These are phyloP conservation scores for Fukomys damarensis DNA, from an alignment of 2,113 vertebrate species.

Conservation along the genomic window DNA sequence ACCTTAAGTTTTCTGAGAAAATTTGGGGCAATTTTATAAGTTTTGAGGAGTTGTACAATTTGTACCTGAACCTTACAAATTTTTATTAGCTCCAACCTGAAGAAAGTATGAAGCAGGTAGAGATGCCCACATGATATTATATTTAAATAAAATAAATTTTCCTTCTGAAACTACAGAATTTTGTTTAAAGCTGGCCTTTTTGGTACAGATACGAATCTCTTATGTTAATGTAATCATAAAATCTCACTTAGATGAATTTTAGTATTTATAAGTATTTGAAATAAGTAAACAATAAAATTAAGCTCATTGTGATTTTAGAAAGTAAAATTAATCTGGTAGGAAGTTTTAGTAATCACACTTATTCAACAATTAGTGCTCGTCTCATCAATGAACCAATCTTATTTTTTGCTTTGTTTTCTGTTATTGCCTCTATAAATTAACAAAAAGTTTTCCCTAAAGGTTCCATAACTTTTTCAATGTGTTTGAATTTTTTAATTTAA, in stretches of 20 bases:
- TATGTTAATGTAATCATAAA: background rate
- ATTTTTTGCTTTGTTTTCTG: background rate
- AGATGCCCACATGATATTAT: background rate
- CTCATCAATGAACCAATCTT: background rate
- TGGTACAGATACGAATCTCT: background rate
- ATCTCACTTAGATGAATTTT: background rate
- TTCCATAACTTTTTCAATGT: background rate
- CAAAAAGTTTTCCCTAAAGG: background rate
- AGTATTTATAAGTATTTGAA: background rate
- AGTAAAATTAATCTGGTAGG: slow-evolving; percentile 21
- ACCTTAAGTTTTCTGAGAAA: slow-evolving; percentile 12
- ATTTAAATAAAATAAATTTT: slow-evolving; percentile 24
- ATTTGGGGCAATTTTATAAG: slow-evolving; percentile 29
- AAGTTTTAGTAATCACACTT: background rate
- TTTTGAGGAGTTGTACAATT: slow-evolving; percentile 35
- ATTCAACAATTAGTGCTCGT: slow-evolving; percentile 13
- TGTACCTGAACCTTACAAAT: background rate
- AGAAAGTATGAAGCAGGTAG: background rate
- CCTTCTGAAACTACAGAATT: background rate
- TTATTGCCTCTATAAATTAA: background rate
- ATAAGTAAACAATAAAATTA: slow-evolving; percentile 33
- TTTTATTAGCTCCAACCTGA: slow-evolving; percentile 15
- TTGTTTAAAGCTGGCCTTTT: background rate
- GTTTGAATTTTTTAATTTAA: slow-evolving; percentile 15
- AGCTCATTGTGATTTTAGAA: slow-evolving; percentile 39